These are phyloP conservation scores for Psittacula cyanocephala DNA, from an alignment of 2,113 vertebrate genomes.

Conservation along the genomic window DNA sequence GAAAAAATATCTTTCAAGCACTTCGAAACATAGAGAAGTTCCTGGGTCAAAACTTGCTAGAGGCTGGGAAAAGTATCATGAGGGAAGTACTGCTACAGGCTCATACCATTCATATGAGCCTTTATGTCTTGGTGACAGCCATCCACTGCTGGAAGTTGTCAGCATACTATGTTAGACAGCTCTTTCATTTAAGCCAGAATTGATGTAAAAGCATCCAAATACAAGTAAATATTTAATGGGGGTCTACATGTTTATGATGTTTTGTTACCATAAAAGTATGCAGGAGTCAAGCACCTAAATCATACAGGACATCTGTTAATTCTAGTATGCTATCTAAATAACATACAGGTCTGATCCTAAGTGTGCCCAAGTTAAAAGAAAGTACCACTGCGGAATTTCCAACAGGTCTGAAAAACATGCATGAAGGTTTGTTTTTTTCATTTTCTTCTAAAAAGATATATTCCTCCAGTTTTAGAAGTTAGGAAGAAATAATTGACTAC, in stretches of 20 bases:
- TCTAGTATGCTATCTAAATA: background rate
- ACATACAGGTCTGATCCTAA: background rate
- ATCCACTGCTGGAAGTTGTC: background rate
- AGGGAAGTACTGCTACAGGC: background rate
- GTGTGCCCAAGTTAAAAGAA: background rate
- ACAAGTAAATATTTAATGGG: background rate
- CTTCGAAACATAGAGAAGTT: background rate
- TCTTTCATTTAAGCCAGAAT: background rate
- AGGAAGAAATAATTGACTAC: background rate
- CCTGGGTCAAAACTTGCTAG: background rate
- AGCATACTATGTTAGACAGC: background rate
- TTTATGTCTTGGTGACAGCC: background rate
- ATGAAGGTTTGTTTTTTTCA: background rate
- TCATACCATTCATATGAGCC: background rate
- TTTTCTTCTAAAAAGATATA: background rate
- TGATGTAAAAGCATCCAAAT: background rate
- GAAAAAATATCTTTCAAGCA: background rate
- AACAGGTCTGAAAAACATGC: background rate
- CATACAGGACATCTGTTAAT: background rate
- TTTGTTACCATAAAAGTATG: background rate
- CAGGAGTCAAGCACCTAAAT: background rate
- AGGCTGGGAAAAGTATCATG: background rate
- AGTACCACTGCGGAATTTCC: background rate
- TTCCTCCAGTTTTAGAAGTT: background rate
- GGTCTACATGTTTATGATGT: background rate